Conservation (phyloP, 2,113 vertebrate genomes). For the Rhizomys pruinosus region DNA sequence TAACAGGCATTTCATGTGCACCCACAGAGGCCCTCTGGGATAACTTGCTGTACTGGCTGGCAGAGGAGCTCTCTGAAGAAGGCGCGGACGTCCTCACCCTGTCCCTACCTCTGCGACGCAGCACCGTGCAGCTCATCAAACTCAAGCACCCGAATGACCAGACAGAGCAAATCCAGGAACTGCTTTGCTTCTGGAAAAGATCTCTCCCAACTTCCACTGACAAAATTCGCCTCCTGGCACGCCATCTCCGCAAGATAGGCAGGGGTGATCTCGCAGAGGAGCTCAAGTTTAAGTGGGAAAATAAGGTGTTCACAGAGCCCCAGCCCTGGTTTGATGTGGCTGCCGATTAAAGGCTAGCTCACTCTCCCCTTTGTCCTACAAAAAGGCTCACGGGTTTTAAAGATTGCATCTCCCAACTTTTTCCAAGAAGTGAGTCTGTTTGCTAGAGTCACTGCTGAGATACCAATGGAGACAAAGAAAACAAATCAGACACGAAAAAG, state of each 20-base stretch:
- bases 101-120: slow-evolving; percentile 86
- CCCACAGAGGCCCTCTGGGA: slow-evolving; percentile 86
- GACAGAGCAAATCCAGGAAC: slow-evolving; percentile 88
- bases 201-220: slow-evolving; percentile 86
- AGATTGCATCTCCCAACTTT: not conserved
- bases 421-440: not conserved
- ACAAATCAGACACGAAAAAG: not conserved
- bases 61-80: slow-evolving; percentile 86
- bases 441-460: not conserved
- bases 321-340: not conserved
- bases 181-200: slow-evolving; percentile 91
- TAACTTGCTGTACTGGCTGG: slow-evolving; percentile 85
- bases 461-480: not conserved
- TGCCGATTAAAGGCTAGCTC: not conserved
- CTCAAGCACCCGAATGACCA: slow-evolving; percentile 87
- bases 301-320: slow-evolving; percentile 75
- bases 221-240: slow-evolving; percentile 88
- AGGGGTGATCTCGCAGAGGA: slow-evolving; percentile 88
- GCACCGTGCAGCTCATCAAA: slow-evolving; percentile 89
- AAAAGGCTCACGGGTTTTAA: not conserved
- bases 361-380: not conserved
- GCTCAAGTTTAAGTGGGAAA: slow-evolving; percentile 84
- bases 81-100: slow-evolving; percentile 78
- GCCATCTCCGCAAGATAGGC: slow-evolving; percentile 88
- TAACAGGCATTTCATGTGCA: slow-evolving; percentile 31